Evolutionary conservation across 2,113 vertebrate species (phyloP), one percentile per base, ranked within the genome.

Genomic region (Pygoscelis adeliae): DNA sequence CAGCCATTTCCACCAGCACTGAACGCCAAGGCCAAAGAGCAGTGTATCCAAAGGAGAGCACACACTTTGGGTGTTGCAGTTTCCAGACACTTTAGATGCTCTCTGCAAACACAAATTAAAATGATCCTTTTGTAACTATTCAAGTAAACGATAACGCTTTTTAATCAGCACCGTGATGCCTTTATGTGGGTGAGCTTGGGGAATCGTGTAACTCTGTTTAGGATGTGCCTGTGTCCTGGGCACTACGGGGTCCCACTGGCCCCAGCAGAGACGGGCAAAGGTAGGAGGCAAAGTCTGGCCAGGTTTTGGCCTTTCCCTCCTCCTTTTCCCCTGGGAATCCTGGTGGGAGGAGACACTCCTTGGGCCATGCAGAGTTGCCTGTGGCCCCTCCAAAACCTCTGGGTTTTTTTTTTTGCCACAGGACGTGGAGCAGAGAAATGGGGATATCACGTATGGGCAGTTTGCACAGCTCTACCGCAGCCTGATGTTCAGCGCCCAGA

Each of bases 401-500:
- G 26, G 9, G 9, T 0, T 4, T 4, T 71, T 44, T 44, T 50
- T 23, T 67, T 80, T 32, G 22, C 84, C 36, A 11, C 78, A 99
- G 99, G 99, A 99, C n/a, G 98, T 99, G n/a, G 99, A 99, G 93
- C 97, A 99, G 97, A 99, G 99, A 96, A 99, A 99, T 0, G 99
- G 99, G 40, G 99, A 99, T 13, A 99, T 99, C 95, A 99, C 99
- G 1, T 99, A 99, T 0, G 99, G 99, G 95, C 99, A 99, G 97
- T 99, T 99, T 49, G 98, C 99, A 1, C 99, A 99, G 94, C 98
- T 99, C 62, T 99, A 99, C 97, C 99, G 99, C 89, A 99, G 98
- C 97, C 99, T 99, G 42, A 99, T 99, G 99, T 99, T 99, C 95
- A 99, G 99, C 2, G 99, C 99, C 90, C 99, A 99, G 98, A 99